phyloP scores from a whole-genome alignment of 1,140 invertebrate species.

The Campodea augens region DNA sequence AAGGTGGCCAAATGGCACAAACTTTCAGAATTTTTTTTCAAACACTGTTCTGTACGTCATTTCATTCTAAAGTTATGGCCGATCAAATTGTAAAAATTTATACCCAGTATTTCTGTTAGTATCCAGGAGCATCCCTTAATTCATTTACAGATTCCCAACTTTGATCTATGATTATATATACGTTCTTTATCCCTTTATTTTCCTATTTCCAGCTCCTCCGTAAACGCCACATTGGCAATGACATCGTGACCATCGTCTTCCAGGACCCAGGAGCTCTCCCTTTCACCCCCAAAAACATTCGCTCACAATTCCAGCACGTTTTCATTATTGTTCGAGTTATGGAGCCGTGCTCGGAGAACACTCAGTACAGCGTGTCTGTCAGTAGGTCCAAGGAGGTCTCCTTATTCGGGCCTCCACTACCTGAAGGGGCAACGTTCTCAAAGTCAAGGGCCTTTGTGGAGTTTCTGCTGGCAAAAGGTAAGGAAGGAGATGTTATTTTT shows the following conservation, averaged over 20 bases:
- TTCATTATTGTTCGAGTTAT: conserved; percentile 80
- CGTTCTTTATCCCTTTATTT: too few species aligned
- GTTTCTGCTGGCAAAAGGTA: conserved; percentile 77
- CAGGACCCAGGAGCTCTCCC: conserved; percentile 87
- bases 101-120: too few species aligned
- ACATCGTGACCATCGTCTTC: conserved; percentile 91
- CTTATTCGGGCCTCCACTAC: conserved; percentile 83
- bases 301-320: conserved; percentile 95
- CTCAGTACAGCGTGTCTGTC: conserved; percentile 74
- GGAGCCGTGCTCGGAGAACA: conserved; percentile 78
- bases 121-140: too few species aligned
- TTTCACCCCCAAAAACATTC: conserved; percentile 79
- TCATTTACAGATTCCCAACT: too few species aligned
- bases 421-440: conserved; percentile 57
- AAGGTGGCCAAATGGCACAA: too few species aligned
- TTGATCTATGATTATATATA: too few species aligned
- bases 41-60: too few species aligned
- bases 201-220: conserved; percentile 43
- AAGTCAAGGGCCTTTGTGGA: conserved; percentile 82
- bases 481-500: conserved; percentile 9
- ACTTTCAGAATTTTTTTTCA: too few species aligned
- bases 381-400: conserved; percentile 88
- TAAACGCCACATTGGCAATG: conserved; percentile 84
- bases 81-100: too few species aligned
- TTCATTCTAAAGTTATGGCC: too few species aligned